Base-by-base conservation (phyloP, 2,888 invertebrate genomes). In the Eudasyphora cyanicolor region DNA sequence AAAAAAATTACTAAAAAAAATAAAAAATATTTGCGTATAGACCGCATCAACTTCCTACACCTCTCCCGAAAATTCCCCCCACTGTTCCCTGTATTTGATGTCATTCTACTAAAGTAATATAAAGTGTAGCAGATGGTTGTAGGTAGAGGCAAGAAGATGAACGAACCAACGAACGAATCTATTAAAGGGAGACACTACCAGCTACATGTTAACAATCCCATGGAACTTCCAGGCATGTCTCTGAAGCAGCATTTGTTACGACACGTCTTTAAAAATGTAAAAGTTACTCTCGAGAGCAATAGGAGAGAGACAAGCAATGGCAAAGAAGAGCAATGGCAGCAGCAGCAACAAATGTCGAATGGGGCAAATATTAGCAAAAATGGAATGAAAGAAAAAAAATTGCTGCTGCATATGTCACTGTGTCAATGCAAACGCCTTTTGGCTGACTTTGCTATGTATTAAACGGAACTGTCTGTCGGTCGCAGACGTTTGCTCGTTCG, bases 371-470 rank as follows among this genome's bases (percentile, higher is more conserved):
- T 42, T 42, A 42, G 67, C 67, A 24, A 42, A 21, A 19, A 64
- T 17, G 7, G 1, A 5, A 4, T n/a, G 17, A 51, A 6, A 19
- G 10, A 60, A 45, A 24, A 78, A 79, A 81, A 73, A 71, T 27
- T 24, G 0, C 38, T 84, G 78, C 78, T 78, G 78, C 84, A 84
- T 84, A 76, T 84, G 84, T 76, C 84, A 84, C 71, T 73, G 78
- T 84, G 84, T 84, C 84, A 84, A 76, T 71, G 78, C 60, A 69
- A 84, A 81, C 78, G 78, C 81, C 81, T 84, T 84, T 81, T 79
- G 81, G 84, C 84, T 81, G 84, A 81, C 81, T 81, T 84, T 81
- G 81, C 81, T 84, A 80, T 83, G 77, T 76, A 57, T 38, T 80
- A 51, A 76, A 79, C 60, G 78, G 45, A 71, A 84, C 67, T 49